These are phyloP conservation scores for Balaenoptera acutorostrata DNA, from an alignment of 2,113 vertebrate genomes.

Conservation along the genomic window DNA sequence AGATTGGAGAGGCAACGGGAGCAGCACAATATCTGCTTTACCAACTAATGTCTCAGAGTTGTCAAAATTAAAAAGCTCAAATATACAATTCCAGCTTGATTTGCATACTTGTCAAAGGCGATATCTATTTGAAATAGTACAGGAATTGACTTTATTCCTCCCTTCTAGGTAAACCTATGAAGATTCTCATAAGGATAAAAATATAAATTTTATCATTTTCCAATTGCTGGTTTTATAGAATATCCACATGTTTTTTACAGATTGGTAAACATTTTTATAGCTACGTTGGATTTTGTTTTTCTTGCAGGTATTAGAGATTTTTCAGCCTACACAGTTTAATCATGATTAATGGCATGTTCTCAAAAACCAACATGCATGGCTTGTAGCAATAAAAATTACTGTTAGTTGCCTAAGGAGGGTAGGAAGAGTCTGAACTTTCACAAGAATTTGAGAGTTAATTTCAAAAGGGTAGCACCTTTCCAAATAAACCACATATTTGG, in stretches of 20 bases:
- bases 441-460: not conserved
- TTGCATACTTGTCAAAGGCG: not conserved
- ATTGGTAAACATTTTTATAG: conserved; percentile 1
- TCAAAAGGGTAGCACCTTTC: not conserved
- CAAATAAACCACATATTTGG: not conserved
- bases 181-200: not conserved
- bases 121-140: not conserved
- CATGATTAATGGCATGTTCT: conserved; percentile 23
- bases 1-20: not conserved
- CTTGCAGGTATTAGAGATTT: conserved; percentile 24
- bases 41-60: not conserved
- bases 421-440: not conserved
- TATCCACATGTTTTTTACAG: not conserved
- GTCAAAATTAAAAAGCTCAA: not conserved
- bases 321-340: conserved; percentile 24
- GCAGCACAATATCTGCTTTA: not conserved
- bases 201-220: conserved; percentile 17
- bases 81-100: not conserved
- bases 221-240: not conserved
- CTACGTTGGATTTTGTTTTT: not conserved
- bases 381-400: conserved; percentile 38
- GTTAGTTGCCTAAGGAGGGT: not conserved
- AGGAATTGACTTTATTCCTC: not conserved
- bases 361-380: not conserved
- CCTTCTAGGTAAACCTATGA: not conserved